phyloP scores from a whole-genome alignment of 2,797 vertebrate species.

The Botia kubotai region DNA sequence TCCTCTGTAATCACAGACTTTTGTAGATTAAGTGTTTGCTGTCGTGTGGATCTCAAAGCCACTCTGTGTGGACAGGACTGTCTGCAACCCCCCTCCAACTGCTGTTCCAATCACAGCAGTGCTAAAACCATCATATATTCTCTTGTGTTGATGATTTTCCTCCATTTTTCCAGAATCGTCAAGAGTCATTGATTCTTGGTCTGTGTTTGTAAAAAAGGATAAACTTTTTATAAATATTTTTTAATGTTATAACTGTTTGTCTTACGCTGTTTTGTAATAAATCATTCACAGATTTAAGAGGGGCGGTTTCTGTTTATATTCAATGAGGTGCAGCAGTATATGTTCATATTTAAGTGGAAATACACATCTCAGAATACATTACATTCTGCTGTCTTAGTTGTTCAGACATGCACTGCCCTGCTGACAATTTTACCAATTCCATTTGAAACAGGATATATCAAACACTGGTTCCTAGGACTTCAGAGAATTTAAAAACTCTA shows the following conservation, averaged over 20 bases:
- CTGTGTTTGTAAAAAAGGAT: slow-evolving; percentile 46
- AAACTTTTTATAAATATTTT: slow-evolving; percentile 62
- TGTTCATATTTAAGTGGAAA: too few relatives aligned
- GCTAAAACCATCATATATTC: slow-evolving; percentile 31
- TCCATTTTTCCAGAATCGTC: slow-evolving; percentile 45
- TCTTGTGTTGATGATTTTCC: slow-evolving; percentile 55
- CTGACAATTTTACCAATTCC: too few relatives aligned
- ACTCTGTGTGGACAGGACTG: slow-evolving; percentile 2
- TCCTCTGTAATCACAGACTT: slow-evolving; percentile 25
- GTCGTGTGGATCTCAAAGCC: slow-evolving; percentile 39
- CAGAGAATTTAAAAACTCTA: background rate
- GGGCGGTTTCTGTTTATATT: background rate
- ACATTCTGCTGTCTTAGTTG: too few relatives aligned
- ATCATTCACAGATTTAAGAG: slow-evolving; percentile 50
- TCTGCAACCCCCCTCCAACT: background rate
- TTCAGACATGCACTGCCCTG: too few relatives aligned
- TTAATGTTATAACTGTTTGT: slow-evolving; percentile 59
- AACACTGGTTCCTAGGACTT: background rate
- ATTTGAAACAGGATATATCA: background rate
- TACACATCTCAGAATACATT: too few relatives aligned
- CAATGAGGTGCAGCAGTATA: too few relatives aligned
- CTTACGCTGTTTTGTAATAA: slow-evolving; percentile 61
- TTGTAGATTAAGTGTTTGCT: slow-evolving; percentile 43
- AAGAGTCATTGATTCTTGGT: slow-evolving; percentile 42
- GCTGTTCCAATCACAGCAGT: slow-evolving; percentile 1